phyloP scores from a whole-genome alignment of 2,888 invertebrate genomes.

The Rhorus exstirpatorius region DNA sequence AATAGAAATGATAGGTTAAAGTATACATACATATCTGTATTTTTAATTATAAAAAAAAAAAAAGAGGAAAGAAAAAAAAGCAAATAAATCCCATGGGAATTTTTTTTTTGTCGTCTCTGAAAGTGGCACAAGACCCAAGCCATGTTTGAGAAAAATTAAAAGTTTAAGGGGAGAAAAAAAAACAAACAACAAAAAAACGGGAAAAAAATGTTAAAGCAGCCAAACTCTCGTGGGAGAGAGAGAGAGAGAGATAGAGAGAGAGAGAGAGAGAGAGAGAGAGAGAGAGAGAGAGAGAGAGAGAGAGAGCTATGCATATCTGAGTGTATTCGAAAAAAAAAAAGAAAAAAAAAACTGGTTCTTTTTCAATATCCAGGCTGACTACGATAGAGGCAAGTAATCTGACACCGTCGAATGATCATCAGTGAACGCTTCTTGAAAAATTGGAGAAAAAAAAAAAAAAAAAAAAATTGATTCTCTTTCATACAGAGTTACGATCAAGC shows the following conservation, averaged over 20 bases:
- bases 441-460: background rate
- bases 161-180: slow-evolving; percentile 1
- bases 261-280: too few relatives aligned
- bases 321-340: slow-evolving; percentile 2
- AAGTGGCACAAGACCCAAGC: slow-evolving; percentile 65
- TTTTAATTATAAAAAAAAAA: slow-evolving; percentile 18
- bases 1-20: slow-evolving; percentile 82
- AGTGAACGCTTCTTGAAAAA: slow-evolving; percentile 20
- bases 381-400: slow-evolving; percentile 33
- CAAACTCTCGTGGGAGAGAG: slow-evolving; percentile 39
- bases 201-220: slow-evolving; percentile 46
- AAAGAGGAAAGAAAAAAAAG: background rate
- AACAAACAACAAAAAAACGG: too few relatives aligned
- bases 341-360: background rate
- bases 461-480: slow-evolving; percentile 1
- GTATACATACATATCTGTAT: slow-evolving; percentile 55
- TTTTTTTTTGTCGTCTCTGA: slow-evolving; percentile 31
- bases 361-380: slow-evolving; percentile 36
- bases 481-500: background rate
- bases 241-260: background rate
- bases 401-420: slow-evolving; percentile 16
- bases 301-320: slow-evolving; percentile 16
- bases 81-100: background rate
- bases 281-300: too few relatives aligned
- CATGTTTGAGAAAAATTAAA: slow-evolving; percentile 61